These are phyloP conservation scores for Antechinus flavipes DNA, from an alignment of 2,113 vertebrate genomes.

Conservation along the genomic window DNA sequence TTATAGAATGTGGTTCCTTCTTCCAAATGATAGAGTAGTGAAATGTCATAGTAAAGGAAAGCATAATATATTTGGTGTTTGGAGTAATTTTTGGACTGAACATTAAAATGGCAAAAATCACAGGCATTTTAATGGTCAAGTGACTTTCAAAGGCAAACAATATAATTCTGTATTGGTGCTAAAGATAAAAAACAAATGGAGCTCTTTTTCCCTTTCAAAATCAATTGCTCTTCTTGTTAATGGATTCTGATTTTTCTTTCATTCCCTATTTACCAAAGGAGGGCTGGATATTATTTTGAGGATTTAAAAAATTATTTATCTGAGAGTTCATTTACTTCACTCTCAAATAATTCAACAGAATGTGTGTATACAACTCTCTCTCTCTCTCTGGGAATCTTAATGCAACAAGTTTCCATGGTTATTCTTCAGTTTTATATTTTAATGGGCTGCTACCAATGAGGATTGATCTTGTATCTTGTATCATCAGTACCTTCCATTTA, in stretches of 20 bases:
- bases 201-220: neutral
- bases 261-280: neutral
- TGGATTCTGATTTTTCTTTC: neutral
- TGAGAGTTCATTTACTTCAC: neutral
- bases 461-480: neutral
- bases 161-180: slow-evolving; percentile 68
- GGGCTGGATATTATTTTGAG: slow-evolving; percentile 54
- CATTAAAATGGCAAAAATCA: slow-evolving; percentile 46
- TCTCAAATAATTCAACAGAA: neutral
- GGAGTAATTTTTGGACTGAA: neutral
- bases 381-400: slow-evolving; percentile 37
- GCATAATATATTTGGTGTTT: too few species aligned
- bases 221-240: slow-evolving; percentile 49
- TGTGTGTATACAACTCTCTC: neutral
- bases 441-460: neutral
- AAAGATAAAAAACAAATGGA: slow-evolving; percentile 69
- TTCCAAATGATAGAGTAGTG: neutral
- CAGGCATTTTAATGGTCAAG: slow-evolving; percentile 60
- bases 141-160: slow-evolving; percentile 64
- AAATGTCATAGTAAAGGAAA: neutral
- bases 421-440: slow-evolving; percentile 17
- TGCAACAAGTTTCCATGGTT: slow-evolving; percentile 30
- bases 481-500: neutral
- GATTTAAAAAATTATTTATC: neutral
- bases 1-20: neutral